phyloP scores from a whole-genome alignment of 1,140 invertebrate genomes.

The Thalassaphorura encarpata region DNA sequence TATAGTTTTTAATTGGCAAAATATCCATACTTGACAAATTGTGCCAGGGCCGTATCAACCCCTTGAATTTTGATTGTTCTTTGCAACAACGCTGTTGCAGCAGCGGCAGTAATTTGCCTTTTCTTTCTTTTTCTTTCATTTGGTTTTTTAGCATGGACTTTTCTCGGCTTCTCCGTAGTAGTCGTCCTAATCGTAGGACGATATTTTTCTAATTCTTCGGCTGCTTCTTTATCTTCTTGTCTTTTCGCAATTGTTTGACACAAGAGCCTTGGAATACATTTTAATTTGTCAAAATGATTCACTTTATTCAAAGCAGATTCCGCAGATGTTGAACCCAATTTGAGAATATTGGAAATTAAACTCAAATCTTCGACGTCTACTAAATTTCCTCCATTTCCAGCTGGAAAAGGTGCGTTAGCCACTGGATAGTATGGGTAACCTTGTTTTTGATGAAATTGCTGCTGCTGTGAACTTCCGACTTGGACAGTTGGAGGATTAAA shows the following conservation, averaged over 20 bases:
- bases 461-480: background rate
- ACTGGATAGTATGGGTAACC: no score
- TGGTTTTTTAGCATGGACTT: background rate
- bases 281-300: slow-evolving; percentile 25
- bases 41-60: slow-evolving; percentile 25
- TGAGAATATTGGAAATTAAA: slow-evolving; percentile 7
- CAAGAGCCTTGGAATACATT: slow-evolving; percentile 28
- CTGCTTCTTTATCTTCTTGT: slow-evolving; percentile 15
- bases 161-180: slow-evolving; percentile 1
- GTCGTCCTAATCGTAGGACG: slow-evolving; percentile 13
- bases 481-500: background rate
- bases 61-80: slow-evolving; percentile 29
- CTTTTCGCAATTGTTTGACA: slow-evolving; percentile 29
- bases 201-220: background rate
- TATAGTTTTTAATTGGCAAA: background rate
- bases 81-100: background rate
- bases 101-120: slow-evolving; percentile 3
- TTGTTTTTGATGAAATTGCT: background rate
- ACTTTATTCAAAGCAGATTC: slow-evolving; percentile 18
- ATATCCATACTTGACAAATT: slow-evolving; percentile 28
- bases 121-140: slow-evolving; percentile 1
- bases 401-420: no score
- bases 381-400: no score
- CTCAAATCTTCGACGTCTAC: background rate
- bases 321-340: slow-evolving; percentile 7